Base-by-base conservation (phyloP, 2,797 vertebrate genomes). In the Nasua narica region DNA sequence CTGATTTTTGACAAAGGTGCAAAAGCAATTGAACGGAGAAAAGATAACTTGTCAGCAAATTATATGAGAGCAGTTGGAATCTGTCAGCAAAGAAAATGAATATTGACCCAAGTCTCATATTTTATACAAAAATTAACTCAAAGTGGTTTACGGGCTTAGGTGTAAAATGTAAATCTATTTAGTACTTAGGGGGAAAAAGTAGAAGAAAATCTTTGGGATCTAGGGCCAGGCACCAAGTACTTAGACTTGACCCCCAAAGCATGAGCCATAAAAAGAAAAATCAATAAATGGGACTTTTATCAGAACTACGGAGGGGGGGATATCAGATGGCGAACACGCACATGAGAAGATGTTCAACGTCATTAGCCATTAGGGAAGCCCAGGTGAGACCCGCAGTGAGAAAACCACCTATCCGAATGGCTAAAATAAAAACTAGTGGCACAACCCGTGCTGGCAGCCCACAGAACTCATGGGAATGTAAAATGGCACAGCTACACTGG, bases 261-360 rank as follows among this genome's bases (percentile, higher is more conserved):
- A n/a, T 32, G 13, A 78, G 60, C n/a, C n/a, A 43, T 92, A 56
- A 90, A 83, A 86, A 78, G 69, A 82, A 90, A 87, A 95, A 40
- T 16, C 27, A 11, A 58, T 79, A 62, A 89, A 18, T 50, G 78
- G 13, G n/a, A 78, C 48, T 78, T 78, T 54, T 23, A 84, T 94
- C 43, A 76, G 48, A 82, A 86, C 48, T 56, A 52, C 27, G 72
- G 32, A 43, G 74, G 37, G 62, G 62, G 58, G 14, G 11, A 25
- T 85, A 21, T 65, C 35, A 87, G 54, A 19, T 48, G 37, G 46
- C 25, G 88, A 2, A 65, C 18, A 15, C 78, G 6, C 37, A 83
- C 16, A 14, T n/a, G 50, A 78, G 62, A 58, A 69, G 52, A 50
- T 82, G 29, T 29, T 12, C 7, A 60, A 74, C 13, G 19, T 87